Base-by-base conservation (phyloP, 2,888 invertebrate genomes). In the Spodoptera picta region DNA sequence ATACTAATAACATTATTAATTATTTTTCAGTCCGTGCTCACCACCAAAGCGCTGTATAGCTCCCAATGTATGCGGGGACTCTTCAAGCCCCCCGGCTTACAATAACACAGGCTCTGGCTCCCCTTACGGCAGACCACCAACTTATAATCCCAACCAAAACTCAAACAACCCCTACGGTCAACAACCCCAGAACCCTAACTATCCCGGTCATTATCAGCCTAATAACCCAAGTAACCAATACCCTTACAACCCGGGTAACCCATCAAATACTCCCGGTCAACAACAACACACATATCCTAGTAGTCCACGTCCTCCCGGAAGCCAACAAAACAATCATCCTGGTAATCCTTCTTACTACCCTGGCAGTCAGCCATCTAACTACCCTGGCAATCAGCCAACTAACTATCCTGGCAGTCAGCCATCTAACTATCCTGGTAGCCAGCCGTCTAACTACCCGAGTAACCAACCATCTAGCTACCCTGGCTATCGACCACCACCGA, bases 21-120 rank as follows among this genome's bases (percentile, higher is more conserved):
- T 36, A 36, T 65, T 27, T 83, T 84, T 85, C 67, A 95, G 96
- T 64, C 87, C 88, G 2, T 96, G 96, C 78, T 90, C 92, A 71
- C 80, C 84, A 5, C 80, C 81, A 23, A 93, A 92, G 1, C 87
- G 83, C 51, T 90, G 91, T 58, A 68, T 90, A 14, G 83, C 88
- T 19, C 90, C 91, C 0, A 88, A 93, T 64, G 83, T 83, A 1
- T 95, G 95, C 67, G 81, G 49, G 43, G 57, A 61, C 53, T 55
- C 54, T n/a, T 19, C 69, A 36, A 42, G 50, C 10, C 7, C 69
- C 62, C 9, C 47, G 52, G 11, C 47, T 46, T 6, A 58, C 67
- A 27, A 69, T 69, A 41, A 72, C 64, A 6, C 11, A 36, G 36
- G 19, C 0, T 69, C 48, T 2, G 36, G 19, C 0, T 69, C 48